phyloP scores from a whole-genome alignment of 2,113 vertebrate species.

The Felis chaus region DNA sequence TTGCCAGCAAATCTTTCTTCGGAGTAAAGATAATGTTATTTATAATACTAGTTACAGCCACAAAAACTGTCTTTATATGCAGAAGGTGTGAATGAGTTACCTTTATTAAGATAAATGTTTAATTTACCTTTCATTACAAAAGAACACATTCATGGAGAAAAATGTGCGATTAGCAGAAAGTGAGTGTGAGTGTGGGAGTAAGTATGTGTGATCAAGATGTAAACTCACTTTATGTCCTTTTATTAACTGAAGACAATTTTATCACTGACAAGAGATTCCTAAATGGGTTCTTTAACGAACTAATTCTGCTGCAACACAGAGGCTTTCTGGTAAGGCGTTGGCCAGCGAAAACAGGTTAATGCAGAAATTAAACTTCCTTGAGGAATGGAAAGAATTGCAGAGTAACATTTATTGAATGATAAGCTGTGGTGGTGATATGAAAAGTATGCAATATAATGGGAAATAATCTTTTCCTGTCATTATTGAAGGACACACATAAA shows the following conservation, averaged over 20 bases:
- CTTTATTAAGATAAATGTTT: conserved; percentile 82
- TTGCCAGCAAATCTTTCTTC: conserved; percentile 64
- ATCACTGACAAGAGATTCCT: conserved; percentile 83
- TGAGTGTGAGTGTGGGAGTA: conserved; percentile 63
- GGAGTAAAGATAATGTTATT: conserved; percentile 69
- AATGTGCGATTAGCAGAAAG: conserved; percentile 63
- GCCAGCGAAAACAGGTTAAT: conserved; percentile 87
- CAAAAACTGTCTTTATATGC: conserved; percentile 47
- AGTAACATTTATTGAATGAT: conserved; percentile 89
- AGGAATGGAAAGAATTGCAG: conserved; percentile 86
- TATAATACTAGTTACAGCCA: conserved; percentile 57
- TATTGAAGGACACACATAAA: conserved; percentile 90
- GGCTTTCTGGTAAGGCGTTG: conserved; percentile 82
- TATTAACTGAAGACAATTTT: conserved; percentile 86
- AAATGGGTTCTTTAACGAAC: conserved; percentile 86
- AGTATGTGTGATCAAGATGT: conserved; percentile 81
- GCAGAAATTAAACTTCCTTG: conserved; percentile 88
- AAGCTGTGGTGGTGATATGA: conserved; percentile 87
- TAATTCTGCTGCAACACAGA: conserved; percentile 82
- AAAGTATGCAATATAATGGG: conserved; percentile 88
- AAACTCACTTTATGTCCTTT: conserved; percentile 82
- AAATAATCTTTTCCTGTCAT: conserved; percentile 90
- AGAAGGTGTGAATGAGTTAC: conserved; percentile 59
- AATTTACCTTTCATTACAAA: conserved; percentile 81
- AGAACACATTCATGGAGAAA: conserved; percentile 45